Percentiles rank a stretch among this genome's conserved stretches.
Conservation (phyloP, 1,140 invertebrate species). For the Drosophila subpulchrella region DNA sequence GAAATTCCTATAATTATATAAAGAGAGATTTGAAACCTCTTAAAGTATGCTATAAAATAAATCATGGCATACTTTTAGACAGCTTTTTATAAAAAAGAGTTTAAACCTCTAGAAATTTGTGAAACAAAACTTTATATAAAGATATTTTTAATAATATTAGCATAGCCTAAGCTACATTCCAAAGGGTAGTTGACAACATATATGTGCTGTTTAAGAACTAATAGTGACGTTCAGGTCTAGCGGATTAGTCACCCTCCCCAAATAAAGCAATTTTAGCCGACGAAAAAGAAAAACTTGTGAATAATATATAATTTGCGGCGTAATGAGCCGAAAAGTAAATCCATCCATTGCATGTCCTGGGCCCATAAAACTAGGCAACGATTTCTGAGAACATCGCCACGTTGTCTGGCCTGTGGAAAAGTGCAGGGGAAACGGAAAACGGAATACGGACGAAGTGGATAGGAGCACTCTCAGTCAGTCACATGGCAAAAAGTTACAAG, state of each 20-base stretch:
- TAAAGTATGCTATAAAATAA: no score
- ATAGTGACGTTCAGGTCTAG: neutral
- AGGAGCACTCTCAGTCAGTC: conserved; percentile 63
- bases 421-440: conserved; percentile 1
- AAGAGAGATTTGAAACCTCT: no score
- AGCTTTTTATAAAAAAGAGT: no score
- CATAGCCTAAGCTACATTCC: no score
- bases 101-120: no score
- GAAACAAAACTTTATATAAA: no score
- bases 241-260: conserved; percentile 33
- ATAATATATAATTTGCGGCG: conserved; percentile 72
- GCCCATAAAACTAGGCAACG: conserved; percentile 71
- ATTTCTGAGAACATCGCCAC: conserved; percentile 64
- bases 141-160: no score
- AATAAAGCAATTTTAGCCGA: conserved; percentile 48
- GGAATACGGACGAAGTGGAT: conserved; percentile 7
- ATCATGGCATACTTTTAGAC: no score
- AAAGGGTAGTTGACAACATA: neutral
- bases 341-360: conserved; percentile 58
- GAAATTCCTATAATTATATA: neutral
- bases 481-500: conserved; percentile 80
- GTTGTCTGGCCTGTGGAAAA: conserved; percentile 55
- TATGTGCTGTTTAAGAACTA: neutral
- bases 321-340: conserved; percentile 60
- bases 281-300: conserved; percentile 33